Evolutionary conservation across 2,797 vertebrate genomes (phyloP).

Genomic region (Phoeniculus purpureus): DNA sequence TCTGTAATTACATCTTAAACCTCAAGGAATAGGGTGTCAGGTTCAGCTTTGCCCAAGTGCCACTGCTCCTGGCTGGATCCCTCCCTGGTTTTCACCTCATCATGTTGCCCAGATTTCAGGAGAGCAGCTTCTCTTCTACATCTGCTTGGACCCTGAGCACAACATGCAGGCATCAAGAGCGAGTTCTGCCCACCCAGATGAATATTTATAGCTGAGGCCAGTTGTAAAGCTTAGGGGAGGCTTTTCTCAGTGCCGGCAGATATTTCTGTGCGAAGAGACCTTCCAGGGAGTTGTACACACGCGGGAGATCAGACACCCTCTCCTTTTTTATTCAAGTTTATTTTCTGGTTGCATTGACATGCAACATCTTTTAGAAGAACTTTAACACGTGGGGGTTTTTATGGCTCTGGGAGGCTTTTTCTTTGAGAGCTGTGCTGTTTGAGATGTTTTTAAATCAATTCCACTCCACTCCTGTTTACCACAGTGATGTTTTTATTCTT

Average conservation of each 20-base stretch:
- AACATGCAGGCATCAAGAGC: rapidly evolving
- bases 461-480: background rate
- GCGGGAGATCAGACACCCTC: background rate
- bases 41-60: background rate
- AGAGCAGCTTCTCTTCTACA: background rate
- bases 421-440: background rate
- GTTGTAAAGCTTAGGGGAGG: background rate
- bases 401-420: background rate
- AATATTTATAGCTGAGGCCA: background rate
- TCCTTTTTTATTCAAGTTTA: background rate
- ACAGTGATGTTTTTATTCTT: background rate
- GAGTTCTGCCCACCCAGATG: background rate
- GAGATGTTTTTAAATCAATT: background rate
- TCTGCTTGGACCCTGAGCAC: background rate
- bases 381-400: background rate
- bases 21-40: rapidly evolving
- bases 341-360: background rate
- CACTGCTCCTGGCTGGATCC: background rate
- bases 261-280: background rate
- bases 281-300: background rate
- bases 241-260: background rate
- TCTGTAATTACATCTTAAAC: background rate
- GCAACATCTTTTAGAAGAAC: background rate
- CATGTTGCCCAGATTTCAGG: rapidly evolving
- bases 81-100: rapidly evolving